These are phyloP conservation scores for Bolborhynchus lineola DNA, from an alignment of 2,113 vertebrate genomes.

Conservation along the genomic window DNA sequence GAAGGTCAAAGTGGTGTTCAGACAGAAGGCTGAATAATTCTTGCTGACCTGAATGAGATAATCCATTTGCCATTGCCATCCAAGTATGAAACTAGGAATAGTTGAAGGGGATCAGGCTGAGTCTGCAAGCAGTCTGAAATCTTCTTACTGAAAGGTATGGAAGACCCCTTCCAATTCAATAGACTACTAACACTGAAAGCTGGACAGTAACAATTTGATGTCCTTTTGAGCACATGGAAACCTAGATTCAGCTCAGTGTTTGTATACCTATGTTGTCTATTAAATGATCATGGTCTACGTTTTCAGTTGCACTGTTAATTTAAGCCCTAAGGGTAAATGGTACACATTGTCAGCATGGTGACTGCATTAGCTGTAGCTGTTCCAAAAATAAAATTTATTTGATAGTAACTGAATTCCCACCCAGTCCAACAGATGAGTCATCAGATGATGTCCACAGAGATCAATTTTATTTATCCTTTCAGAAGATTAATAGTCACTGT, in stretches of 20 bases:
- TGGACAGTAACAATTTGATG: not conserved
- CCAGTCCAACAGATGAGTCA: slow-evolving; percentile 48
- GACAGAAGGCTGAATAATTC: not conserved
- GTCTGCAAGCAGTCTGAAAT: slow-evolving; percentile 12
- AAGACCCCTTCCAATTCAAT: not conserved
- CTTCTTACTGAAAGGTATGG: not conserved
- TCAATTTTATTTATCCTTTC: slow-evolving; percentile 47
- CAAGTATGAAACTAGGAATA: not conserved
- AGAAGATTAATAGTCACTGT: slow-evolving; percentile 34
- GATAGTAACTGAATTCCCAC: slow-evolving; percentile 36
- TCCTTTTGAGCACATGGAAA: not conserved
- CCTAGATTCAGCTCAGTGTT: not conserved
- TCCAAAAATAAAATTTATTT: slow-evolving; percentile 53
- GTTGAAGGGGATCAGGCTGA: not conserved
- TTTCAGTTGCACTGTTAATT: slow-evolving; percentile 36
- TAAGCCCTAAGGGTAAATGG: slow-evolving; percentile 43
- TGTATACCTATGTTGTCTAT: not conserved
- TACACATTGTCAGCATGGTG: slow-evolving; percentile 20
- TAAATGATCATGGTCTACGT: not conserved
- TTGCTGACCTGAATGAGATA: not conserved
- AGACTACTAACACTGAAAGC: not conserved
- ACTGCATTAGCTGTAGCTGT: slow-evolving; percentile 30
- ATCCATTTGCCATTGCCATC: not conserved
- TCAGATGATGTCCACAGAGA: slow-evolving; percentile 30
- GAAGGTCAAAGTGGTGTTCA: not conserved